Evolutionary conservation across 2,888 invertebrate genomes (phyloP).

Genomic region (Glyphotaelius pellucidus): DNA sequence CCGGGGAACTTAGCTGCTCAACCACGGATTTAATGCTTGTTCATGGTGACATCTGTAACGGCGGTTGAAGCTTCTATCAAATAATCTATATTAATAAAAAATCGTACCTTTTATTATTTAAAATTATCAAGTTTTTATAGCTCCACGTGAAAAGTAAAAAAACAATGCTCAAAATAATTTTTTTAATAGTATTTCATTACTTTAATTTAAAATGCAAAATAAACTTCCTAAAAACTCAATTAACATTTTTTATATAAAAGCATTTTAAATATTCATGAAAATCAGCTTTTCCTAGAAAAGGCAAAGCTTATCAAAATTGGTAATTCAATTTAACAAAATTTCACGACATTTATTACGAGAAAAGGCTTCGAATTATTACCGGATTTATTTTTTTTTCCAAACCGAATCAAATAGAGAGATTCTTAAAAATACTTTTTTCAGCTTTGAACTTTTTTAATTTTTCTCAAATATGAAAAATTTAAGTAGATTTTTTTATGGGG

Average conservation of each 20-base stretch:
- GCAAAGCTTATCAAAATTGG: background rate
- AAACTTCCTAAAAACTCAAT: background rate
- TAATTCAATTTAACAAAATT: background rate
- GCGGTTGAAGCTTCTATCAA: too few relatives aligned
- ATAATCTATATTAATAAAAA: too few relatives aligned
- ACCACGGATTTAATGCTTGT: too few relatives aligned
- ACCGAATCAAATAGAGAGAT: background rate
- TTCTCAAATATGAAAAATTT: too few relatives aligned
- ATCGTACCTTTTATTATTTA: too few relatives aligned
- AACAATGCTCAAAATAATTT: too few relatives aligned
- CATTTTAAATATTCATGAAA: background rate
- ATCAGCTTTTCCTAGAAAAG: background rate
- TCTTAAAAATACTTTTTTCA: background rate
- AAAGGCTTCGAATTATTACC: background rate
- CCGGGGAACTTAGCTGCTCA: too few relatives aligned
- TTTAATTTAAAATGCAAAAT: background rate
- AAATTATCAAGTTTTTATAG: too few relatives aligned
- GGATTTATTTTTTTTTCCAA: background rate
- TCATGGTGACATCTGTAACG: too few relatives aligned
- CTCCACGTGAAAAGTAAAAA: too few relatives aligned
- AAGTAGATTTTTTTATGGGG: background rate
- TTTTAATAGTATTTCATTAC: too few relatives aligned
- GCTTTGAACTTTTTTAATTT: background rate
- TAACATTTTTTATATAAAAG: background rate
- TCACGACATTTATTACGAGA: background rate